Evolutionary conservation across 1,140 invertebrate genomes (phyloP).

Genomic region (Tyrophagus putrescentiae): DNA sequence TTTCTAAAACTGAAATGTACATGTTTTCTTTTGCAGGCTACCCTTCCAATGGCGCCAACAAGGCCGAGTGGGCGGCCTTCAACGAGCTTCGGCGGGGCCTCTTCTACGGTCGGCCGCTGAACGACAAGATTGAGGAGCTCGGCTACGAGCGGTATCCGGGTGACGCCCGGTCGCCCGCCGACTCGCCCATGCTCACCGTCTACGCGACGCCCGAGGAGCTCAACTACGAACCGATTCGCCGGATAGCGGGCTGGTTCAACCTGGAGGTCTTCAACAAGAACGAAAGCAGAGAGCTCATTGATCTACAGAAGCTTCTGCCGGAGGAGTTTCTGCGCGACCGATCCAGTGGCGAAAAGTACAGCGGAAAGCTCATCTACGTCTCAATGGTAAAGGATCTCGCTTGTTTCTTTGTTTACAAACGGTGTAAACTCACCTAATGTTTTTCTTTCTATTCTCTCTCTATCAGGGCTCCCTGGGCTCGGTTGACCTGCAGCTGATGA

Average conservation of each 20-base stretch:
- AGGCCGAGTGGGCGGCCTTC: background rate
- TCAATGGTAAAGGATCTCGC: too few relatives aligned
- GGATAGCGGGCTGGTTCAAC: background rate
- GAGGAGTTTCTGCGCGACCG: too few relatives aligned
- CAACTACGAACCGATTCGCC: background rate
- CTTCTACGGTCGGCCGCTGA: background rate
- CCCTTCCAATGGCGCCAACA: background rate
- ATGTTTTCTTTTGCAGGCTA: background rate
- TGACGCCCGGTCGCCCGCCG: background rate
- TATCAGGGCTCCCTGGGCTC: background rate
- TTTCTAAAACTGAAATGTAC: too few relatives aligned
- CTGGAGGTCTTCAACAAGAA: background rate
- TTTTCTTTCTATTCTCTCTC: too few relatives aligned
- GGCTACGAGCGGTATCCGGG: background rate
- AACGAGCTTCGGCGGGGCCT: background rate
- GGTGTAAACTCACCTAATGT: too few relatives aligned
- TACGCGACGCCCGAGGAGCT: background rate
- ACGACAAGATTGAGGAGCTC: background rate
- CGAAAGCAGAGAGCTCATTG: too few relatives aligned
- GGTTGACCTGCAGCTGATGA: background rate
- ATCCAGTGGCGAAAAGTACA: too few relatives aligned
- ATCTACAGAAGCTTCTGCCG: too few relatives aligned
- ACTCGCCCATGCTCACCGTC: background rate
- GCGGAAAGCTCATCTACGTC: too few relatives aligned
- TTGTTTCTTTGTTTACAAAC: too few relatives aligned